phyloP scores from a whole-genome alignment of 1,140 invertebrate species.

The Oedothorax gibbosus region DNA sequence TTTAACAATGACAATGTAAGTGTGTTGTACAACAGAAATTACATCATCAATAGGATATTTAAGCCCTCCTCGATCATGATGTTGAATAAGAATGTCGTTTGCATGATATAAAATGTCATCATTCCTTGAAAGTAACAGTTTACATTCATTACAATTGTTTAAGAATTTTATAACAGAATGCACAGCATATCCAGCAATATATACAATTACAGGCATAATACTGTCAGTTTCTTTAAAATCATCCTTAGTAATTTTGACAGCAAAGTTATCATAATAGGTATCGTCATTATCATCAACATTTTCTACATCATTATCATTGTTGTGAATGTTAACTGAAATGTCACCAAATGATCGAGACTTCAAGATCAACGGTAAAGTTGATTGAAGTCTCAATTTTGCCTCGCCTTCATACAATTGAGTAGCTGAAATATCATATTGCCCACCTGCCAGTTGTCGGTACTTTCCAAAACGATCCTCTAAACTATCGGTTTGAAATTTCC shows the following conservation, averaged over 20 bases:
- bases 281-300: neutral
- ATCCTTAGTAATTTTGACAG: neutral
- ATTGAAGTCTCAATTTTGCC: neutral
- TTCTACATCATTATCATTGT: neutral
- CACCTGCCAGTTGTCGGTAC: neutral
- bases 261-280: neutral
- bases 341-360: neutral
- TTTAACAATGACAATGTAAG: neutral
- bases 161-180: neutral
- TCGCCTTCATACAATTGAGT: conserved; percentile 8
- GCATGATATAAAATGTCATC: neutral
- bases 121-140: neutral
- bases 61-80: neutral
- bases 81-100: neutral
- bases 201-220: neutral
- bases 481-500: neutral
- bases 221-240: neutral
- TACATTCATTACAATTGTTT: conserved; percentile 5
- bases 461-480: conserved; percentile 15
- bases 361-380: neutral
- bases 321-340: neutral
- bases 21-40: neutral
- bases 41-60: neutral
- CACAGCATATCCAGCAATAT: neutral
- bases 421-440: neutral